Evolutionary conservation across 2,113 vertebrate species (phyloP).

Genomic region (Hemibagrus wyckioides): DNA sequence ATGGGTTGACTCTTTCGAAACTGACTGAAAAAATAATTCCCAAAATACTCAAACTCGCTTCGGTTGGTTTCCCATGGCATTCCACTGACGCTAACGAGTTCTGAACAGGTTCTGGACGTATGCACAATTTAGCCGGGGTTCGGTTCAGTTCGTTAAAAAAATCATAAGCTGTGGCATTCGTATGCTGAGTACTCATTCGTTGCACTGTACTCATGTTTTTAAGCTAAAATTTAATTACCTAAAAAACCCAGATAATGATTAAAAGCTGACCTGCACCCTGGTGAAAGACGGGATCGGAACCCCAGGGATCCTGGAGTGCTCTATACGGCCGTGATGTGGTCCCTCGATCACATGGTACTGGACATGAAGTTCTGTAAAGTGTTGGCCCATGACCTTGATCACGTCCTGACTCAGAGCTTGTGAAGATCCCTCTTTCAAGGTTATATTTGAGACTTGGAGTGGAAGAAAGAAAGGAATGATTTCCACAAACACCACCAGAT

Average conservation of each 20-base stretch:
- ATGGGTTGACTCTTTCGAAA: no score
- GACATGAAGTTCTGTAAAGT: constrained; percentile 78
- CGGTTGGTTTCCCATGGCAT: no score
- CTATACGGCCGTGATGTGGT: constrained; percentile 79
- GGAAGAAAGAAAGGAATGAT: constrained; percentile 79
- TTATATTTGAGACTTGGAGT: constrained; percentile 76
- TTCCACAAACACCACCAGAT: constrained; percentile 75
- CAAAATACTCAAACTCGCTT: no score
- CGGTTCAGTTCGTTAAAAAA: no score
- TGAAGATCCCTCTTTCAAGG: constrained; percentile 80
- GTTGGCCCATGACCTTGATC: constrained; percentile 75
- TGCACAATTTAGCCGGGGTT: no score
- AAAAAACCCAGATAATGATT: neutral
- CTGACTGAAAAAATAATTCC: no score
- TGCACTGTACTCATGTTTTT: neutral
- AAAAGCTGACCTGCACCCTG: constrained; percentile 77
- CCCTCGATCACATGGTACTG: constrained; percentile 77
- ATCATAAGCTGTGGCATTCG: no score
- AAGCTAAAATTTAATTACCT: neutral
- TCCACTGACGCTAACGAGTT: no score
- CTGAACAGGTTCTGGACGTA: no score
- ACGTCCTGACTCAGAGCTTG: constrained; percentile 70
- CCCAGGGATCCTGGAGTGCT: constrained; percentile 77
- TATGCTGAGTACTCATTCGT: no score
- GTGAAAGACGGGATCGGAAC: constrained; percentile 80